These are phyloP conservation scores for Premnoplex brunnescens DNA, from an alignment of 2,797 vertebrate genomes.

Conservation along the genomic window DNA sequence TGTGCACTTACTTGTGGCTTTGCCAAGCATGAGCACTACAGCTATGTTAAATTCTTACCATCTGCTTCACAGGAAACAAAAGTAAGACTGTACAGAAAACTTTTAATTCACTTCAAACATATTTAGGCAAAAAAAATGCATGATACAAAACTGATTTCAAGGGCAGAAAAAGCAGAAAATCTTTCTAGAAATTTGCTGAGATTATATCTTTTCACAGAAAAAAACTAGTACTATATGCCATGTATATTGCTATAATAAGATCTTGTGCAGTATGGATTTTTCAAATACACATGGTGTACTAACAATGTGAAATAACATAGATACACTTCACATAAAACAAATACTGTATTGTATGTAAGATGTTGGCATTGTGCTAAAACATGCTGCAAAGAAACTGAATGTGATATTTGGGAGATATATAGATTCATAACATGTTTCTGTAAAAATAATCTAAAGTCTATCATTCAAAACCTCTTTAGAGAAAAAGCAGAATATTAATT, in stretches of 20 bases:
- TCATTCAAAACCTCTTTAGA: conserved; percentile 59
- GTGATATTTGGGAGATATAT: conserved; percentile 65
- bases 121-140: background rate
- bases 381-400: conserved; percentile 68
- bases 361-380: conserved; percentile 69
- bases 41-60: background rate
- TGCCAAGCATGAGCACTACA: background rate
- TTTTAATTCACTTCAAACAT: background rate
- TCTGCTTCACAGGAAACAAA: conserved; percentile 1
- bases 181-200: background rate
- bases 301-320: conserved; percentile 64
- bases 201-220: background rate
- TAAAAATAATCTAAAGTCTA: conserved; percentile 70
- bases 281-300: conserved; percentile 51
- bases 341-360: conserved; percentile 58
- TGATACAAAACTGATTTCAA: background rate
- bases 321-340: conserved; percentile 64
- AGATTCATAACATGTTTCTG: conserved; percentile 72
- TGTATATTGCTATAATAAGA: conserved; percentile 10
- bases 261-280: conserved; percentile 36
- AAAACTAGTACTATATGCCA: conserved; percentile 6
- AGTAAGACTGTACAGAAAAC: background rate
- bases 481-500: conserved; percentile 77
- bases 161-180: background rate
- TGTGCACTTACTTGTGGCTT: background rate